Evolutionary conservation across 2,888 invertebrate genomes (phyloP), one percentile per base, ranked within the genome.

Genomic region (Aromia moschata): DNA sequence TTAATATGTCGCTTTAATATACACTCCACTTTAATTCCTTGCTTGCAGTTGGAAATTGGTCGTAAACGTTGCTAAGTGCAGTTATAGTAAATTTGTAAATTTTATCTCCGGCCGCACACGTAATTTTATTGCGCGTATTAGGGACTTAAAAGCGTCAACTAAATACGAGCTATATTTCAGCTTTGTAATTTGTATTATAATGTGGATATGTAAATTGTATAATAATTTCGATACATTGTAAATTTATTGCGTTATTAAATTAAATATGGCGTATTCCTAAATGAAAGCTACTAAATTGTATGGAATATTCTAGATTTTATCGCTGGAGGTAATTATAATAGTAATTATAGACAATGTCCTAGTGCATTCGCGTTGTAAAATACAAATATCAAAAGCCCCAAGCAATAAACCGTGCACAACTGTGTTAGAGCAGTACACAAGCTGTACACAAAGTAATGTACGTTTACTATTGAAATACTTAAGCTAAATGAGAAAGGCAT

Each of bases 101-200:
- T 71, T 70, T 70, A 71, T 70, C 68, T 68, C 58, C 65, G 56
- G 60, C 65, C 62, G 59, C 69, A 68, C 69, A 67, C 69, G 68
- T 70, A 70, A 70, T 72, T 72, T 72, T 71, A 70, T 71, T 67
- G 56, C 64, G 62, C 69, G 57, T 69, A 70, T 70, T 69, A 70
- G 70, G 65, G 69, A 69, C 69, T 69, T 66, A 61, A 70, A 68
- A 64, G 68, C 69, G 70, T 71, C 71, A 71, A 70, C 70, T 67
- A 63, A 70, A 69, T 69, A 64, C 57, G 60, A 65, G 66, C 68
- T 64, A 68, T 71, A 71, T 70, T 71, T 65, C 64, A 69, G 64
- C 64, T 72, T 69, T 69, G 72, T 73, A 73, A 74, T 75, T 72
- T 71, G 70, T 70, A 71, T 70, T 74, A 74, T 74, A 72, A 73